These are phyloP conservation scores for Gymnodraco acuticeps DNA, from an alignment of 2,797 vertebrate species.

Conservation along the genomic window DNA sequence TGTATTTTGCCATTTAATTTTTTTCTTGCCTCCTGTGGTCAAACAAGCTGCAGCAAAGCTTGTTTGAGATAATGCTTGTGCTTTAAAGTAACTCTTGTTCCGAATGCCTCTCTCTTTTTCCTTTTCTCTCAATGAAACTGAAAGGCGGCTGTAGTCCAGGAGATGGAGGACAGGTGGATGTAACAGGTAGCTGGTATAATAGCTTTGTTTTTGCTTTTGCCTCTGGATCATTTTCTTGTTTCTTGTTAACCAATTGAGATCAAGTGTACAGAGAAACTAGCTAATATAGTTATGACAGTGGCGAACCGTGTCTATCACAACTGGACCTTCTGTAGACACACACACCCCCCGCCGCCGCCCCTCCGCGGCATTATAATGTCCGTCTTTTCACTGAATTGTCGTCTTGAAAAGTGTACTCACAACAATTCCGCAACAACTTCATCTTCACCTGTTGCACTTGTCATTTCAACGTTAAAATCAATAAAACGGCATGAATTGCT, in stretches of 20 bases:
- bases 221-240: conserved; percentile 50
- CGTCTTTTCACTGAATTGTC: too few species aligned
- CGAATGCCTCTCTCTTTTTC: conserved; percentile 70
- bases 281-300: conserved; percentile 52
- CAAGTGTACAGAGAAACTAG: conserved; percentile 24
- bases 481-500: too few species aligned
- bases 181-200: conserved; percentile 84
- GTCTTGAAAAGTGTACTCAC: too few species aligned
- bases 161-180: conserved; percentile 80
- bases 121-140: conserved; percentile 74
- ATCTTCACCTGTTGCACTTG: too few species aligned
- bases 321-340: too few species aligned
- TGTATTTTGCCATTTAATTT: conserved; percentile 38
- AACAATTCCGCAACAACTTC: too few species aligned
- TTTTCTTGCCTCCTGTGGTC: conserved; percentile 55
- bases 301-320: too few species aligned
- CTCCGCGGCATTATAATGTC: too few species aligned
- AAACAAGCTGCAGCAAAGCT: conserved; percentile 73
- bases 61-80: conserved; percentile 79
- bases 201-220: conserved; percentile 71
- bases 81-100: conserved; percentile 80
- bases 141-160: conserved; percentile 85
- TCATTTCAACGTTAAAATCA: too few species aligned
- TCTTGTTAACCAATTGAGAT: conserved; percentile 30
- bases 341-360: too few species aligned